Evolutionary conservation across 2,797 vertebrate species (phyloP), one percentile per base, ranked within the genome.

Genomic region (Pelodytes ibericus): DNA sequence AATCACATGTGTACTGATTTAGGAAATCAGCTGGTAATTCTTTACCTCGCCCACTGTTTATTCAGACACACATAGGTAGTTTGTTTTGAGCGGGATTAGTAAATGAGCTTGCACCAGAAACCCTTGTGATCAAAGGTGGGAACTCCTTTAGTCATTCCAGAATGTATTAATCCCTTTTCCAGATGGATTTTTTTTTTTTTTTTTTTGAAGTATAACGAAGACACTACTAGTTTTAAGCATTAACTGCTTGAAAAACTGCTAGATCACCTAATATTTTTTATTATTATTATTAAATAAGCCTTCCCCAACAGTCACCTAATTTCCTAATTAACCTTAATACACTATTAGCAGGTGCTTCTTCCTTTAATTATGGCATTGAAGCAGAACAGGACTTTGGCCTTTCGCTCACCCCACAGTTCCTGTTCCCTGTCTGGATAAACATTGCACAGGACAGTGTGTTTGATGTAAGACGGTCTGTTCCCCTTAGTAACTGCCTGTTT

Each of bases 401-500:
- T 84, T 83, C 77, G 63, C 70, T 84, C 81, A 79, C 71, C 71
- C 78, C 83, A 3, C 61, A 77, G 70, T 84, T 87, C 66, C 60
- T 82, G 81, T 89, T 83, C 75, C 36, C 78, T 30, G 80, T 89
- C 83, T 87, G 84, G 64, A 65, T 83, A 83, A 92, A 90, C 81
- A 88, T 51, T 79, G 76, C 87, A 84, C 88, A 86, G 80, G 81
- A 82, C 79, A 69, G 77, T 87, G 80, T 82, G 84, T 92, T 89
- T 87, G 82, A 89, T 88, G 86, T 87, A 24, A 51, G 36, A 66
- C 73, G 77, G 72, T 64, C 65, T 86, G 79, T 86, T 75, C 81
- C 80, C 88, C 87, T 82, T 90, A 88, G 84, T 90, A 87, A 70
- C 74, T 85, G 83, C 81, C 80, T 85, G 82, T 83, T 83, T 80